Conservation (phyloP, 2,888 invertebrate species). For the Heteromurus nitidus region DNA sequence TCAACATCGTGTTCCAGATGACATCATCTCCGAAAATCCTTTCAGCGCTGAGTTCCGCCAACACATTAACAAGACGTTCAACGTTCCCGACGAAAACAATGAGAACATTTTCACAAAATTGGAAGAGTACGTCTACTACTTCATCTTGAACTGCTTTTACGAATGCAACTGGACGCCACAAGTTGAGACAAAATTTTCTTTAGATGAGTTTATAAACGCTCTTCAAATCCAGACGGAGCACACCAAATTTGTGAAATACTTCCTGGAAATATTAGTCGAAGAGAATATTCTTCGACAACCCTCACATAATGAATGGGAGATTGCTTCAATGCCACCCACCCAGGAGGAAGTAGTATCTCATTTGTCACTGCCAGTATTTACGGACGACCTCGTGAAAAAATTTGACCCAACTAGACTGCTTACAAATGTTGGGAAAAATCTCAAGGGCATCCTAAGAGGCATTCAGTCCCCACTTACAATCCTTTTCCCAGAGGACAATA, state of each 20-base stretch:
- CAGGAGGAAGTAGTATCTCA: neutral
- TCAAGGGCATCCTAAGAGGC: conserved; percentile 12
- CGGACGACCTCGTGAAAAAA: neutral
- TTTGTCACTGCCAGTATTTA: neutral
- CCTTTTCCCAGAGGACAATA: conserved; percentile 40
- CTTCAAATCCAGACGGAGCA: neutral
- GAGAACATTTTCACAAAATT: neutral
- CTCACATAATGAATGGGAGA: neutral
- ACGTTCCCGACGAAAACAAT: neutral
- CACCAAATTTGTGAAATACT: neutral
- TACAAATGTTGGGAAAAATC: conserved; percentile 1
- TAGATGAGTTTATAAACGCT: neutral
- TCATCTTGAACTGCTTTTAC: conserved; percentile 9
- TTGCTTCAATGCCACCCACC: neutral
- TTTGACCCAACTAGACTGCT: conserved; percentile 28
- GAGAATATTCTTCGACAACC: neutral
- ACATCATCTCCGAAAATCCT: neutral
- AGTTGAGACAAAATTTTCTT: too few species aligned
- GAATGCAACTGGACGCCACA: conserved; percentile 4
- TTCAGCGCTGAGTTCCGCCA: neutral
- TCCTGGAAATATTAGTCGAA: neutral
- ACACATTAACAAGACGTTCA: neutral
- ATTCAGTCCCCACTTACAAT: conserved; percentile 7
- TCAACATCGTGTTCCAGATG: neutral
- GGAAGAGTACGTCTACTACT: conserved; percentile 19